phyloP scores from a whole-genome alignment of 2,113 vertebrate genomes.

The Bos taurus region DNA sequence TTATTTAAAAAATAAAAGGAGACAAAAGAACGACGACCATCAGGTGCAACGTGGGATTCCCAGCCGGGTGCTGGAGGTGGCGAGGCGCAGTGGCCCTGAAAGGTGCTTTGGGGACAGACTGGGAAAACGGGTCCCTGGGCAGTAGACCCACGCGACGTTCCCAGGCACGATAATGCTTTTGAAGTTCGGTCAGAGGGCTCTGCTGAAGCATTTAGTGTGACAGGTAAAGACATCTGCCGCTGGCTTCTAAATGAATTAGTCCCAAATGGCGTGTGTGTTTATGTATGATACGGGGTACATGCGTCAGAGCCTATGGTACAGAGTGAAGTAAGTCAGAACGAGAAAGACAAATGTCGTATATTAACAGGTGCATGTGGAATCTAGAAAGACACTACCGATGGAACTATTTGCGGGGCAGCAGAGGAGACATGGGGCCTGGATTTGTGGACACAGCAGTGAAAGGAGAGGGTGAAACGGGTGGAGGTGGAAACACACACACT shows the following conservation, averaged over 20 bases:
- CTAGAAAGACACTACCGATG: rapidly evolving
- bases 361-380: rapidly evolving
- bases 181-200: rapidly evolving
- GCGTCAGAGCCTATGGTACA: background rate
- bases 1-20: background rate
- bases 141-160: rapidly evolving
- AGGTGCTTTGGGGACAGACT: background rate
- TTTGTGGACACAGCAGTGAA: background rate
- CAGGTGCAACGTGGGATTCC: rapidly evolving
- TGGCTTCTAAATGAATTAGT: background rate
- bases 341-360: rapidly evolving
- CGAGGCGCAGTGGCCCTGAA: rapidly evolving
- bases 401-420: background rate
- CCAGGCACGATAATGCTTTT: rapidly evolving
- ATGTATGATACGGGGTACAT: rapidly evolving
- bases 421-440: background rate
- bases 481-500: background rate
- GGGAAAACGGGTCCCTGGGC: background rate
- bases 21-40: too few species aligned
- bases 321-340: background rate
- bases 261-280: rapidly evolving
- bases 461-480: background rate
- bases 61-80: background rate
- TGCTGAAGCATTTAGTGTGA: rapidly evolving
- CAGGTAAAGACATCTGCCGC: background rate